phyloP scores from a whole-genome alignment of 2,888 invertebrate genomes.

The Perizoma flavofasciatum region DNA sequence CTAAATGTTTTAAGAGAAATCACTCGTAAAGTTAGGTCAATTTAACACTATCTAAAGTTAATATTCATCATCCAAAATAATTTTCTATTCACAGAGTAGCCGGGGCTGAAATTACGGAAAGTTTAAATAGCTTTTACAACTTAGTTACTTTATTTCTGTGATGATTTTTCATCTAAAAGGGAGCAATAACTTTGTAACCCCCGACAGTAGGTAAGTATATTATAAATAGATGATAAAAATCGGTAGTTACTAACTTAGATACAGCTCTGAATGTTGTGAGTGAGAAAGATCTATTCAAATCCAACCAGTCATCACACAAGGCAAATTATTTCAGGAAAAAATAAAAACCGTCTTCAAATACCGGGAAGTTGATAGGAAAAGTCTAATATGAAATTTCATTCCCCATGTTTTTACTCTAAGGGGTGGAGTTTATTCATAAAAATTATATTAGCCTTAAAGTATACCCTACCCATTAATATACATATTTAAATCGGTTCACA shows the following conservation, averaged over 20 bases:
- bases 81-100: conserved; percentile 41
- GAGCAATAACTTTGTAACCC: conserved; percentile 38
- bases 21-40: conserved; percentile 21
- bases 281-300: no score
- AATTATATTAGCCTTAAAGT: no score
- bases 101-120: conserved; percentile 50
- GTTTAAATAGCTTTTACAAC: conserved; percentile 59
- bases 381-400: no score
- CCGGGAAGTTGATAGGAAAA: no score
- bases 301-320: no score
- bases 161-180: conserved; percentile 47
- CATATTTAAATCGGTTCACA: no score
- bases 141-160: conserved; percentile 46
- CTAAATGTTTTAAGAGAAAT: conserved; percentile 19
- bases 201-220: not conserved
- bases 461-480: no score
- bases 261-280: no score
- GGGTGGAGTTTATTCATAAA: no score
- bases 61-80: conserved; percentile 45
- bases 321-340: not conserved
- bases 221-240: not conserved
- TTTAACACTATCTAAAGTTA: conserved; percentile 29
- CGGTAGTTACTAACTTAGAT: no score
- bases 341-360: not conserved
- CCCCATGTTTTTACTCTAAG: no score